Percentiles rank a stretch among this genome's conserved stretches.
Conservation (phyloP, 1,140 invertebrate genomes). For the Radopholus similis region DNA sequence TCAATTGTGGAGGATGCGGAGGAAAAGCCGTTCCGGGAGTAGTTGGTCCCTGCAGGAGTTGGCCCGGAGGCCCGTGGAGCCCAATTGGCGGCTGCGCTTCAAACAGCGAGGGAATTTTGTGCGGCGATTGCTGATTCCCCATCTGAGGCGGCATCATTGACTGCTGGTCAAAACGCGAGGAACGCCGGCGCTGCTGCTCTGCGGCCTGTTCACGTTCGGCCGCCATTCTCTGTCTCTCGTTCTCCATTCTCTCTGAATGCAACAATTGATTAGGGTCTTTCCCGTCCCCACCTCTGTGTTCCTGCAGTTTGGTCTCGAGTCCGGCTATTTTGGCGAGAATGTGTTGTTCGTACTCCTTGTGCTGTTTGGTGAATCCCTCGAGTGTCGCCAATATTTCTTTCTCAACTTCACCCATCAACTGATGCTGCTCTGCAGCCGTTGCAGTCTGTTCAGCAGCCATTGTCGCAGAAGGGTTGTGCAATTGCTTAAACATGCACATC, state of each 20-base stretch:
- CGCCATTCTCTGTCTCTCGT: slow-evolving; percentile 1
- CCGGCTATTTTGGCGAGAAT: slow-evolving; percentile 31
- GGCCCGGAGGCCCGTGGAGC: neutral
- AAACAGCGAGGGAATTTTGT: slow-evolving; percentile 15
- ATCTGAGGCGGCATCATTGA: neutral
- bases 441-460: slow-evolving; percentile 31
- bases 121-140: neutral
- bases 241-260: slow-evolving; percentile 16
- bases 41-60: neutral
- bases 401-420: slow-evolving; percentile 33
- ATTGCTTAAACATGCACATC: slow-evolving; percentile 34
- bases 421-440: slow-evolving; percentile 32
- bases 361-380: slow-evolving; percentile 27
- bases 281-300: slow-evolving; percentile 4
- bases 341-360: slow-evolving; percentile 38
- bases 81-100: neutral
- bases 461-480: slow-evolving; percentile 32
- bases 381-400: slow-evolving; percentile 30
- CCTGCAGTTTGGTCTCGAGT: slow-evolving; percentile 30
- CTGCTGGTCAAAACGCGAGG: slow-evolving; percentile 23
- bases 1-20: neutral
- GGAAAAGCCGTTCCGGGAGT: neutral
- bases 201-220: slow-evolving; percentile 18
- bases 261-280: neutral
- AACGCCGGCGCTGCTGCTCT: slow-evolving; percentile 7